Evolutionary conservation across 2,113 vertebrate genomes (phyloP).

Genomic region (Perca schrenkii): DNA sequence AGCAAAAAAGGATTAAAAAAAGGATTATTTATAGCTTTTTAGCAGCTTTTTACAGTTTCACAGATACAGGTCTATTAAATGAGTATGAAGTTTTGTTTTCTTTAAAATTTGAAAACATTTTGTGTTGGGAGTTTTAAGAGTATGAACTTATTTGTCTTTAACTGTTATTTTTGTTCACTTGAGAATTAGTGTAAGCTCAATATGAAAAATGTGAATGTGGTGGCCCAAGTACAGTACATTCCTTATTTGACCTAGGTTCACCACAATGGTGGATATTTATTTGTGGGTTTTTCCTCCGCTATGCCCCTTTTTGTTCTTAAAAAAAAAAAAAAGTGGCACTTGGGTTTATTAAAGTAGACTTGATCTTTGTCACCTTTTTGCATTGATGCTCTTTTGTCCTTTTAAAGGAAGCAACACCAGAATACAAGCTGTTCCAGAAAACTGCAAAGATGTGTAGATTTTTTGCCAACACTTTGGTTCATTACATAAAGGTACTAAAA

Average conservation of each 20-base stretch:
- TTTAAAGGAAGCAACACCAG: slow-evolving; percentile 84
- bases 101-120: neutral
- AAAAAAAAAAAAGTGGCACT: too few species aligned
- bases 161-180: neutral
- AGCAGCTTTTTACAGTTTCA: neutral
- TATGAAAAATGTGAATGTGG: neutral
- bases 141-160: neutral
- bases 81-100: neutral
- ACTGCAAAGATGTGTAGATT: slow-evolving; percentile 94
- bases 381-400: slow-evolving; percentile 31
- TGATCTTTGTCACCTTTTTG: slow-evolving; percentile 5
- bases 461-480: slow-evolving; percentile 94
- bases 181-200: neutral
- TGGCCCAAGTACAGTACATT: neutral
- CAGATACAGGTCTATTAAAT: neutral
- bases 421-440: slow-evolving; percentile 93
- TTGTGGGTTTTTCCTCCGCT: slow-evolving; percentile 1
- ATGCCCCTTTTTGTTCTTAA: neutral
- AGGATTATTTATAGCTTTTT: neutral
- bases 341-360: slow-evolving; percentile 10
- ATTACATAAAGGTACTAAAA: slow-evolving; percentile 92
- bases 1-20: neutral
- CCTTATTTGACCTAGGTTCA: neutral
- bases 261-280: neutral
- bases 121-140: neutral